Conservation (phyloP, 2,113 vertebrate species). For the Lophius piscatorius region DNA sequence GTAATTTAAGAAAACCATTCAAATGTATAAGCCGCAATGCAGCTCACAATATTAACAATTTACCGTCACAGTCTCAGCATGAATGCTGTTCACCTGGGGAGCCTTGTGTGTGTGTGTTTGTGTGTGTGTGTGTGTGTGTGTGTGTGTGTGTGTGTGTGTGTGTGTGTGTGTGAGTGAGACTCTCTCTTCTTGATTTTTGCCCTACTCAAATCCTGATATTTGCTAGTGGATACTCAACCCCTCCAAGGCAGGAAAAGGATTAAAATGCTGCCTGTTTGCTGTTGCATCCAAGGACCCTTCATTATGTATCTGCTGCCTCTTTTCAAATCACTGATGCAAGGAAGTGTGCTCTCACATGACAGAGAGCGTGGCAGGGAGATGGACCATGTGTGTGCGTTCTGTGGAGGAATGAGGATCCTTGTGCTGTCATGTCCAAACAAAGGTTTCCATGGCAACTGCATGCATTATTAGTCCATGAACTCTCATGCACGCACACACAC, state of each 20-base stretch:
- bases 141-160: constrained; percentile 19
- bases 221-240: constrained; percentile 34
- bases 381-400: constrained; percentile 23
- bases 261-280: constrained; percentile 48
- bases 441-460: constrained; percentile 77
- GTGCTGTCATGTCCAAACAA: constrained; percentile 66
- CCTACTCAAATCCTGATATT: constrained; percentile 7
- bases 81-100: constrained; percentile 50
- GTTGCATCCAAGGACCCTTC: constrained; percentile 66
- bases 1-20: constrained; percentile 79
- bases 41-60: constrained; percentile 70
- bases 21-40: constrained; percentile 74
- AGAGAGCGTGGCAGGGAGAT: constrained; percentile 7
- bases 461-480: constrained; percentile 64
- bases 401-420: constrained; percentile 66
- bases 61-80: constrained; percentile 61
- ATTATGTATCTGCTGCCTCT: constrained; percentile 66
- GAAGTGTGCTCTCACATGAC: constrained; percentile 56
- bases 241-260: constrained; percentile 45
- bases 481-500: constrained; percentile 50
- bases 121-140: too few relatives aligned
- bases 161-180: constrained; percentile 19
- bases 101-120: constrained; percentile 13
- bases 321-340: constrained; percentile 68
- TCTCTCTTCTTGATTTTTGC: constrained; percentile 19